These are phyloP conservation scores for Bellardia pandia DNA, from an alignment of 2,888 invertebrate species.

Conservation along the genomic window DNA sequence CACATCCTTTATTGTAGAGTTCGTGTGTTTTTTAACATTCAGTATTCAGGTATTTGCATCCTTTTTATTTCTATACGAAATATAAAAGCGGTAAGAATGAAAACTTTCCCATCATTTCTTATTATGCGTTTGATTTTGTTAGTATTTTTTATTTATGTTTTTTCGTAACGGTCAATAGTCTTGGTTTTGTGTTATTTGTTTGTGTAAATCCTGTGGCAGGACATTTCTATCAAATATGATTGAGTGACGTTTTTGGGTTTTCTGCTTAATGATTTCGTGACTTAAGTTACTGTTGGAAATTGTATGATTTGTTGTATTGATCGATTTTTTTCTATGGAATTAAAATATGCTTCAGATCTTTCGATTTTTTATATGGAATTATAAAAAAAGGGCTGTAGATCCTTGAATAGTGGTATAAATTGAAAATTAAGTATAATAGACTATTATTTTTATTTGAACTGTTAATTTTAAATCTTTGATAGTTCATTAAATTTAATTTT, in stretches of 20 bases:
- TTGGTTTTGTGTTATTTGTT: slow-evolving; percentile 1
- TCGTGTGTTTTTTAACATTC: neutral
- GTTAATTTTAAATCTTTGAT: too few relatives aligned
- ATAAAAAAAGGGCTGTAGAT: too few relatives aligned
- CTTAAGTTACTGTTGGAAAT: neutral
- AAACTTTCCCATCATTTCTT: slow-evolving; percentile 59
- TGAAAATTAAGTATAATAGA: too few relatives aligned
- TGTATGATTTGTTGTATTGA: neutral
- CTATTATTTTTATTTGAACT: too few relatives aligned
- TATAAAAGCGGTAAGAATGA: neutral
- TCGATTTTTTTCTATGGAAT: too few relatives aligned
- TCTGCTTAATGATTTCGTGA: slow-evolving; percentile 20
- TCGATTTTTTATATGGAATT: too few relatives aligned
- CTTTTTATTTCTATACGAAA: slow-evolving; percentile 18
- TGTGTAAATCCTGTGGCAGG: slow-evolving; percentile 28
- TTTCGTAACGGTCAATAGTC: slow-evolving; percentile 65
- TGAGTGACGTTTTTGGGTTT: slow-evolving; percentile 35
- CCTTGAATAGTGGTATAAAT: too few relatives aligned
- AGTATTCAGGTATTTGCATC: slow-evolving; percentile 56
- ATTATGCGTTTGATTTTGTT: slow-evolving; percentile 30
- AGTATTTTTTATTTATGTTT: neutral
- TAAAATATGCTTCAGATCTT: too few relatives aligned
- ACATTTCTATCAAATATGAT: slow-evolving; percentile 19
- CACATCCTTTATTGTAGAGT: slow-evolving; percentile 17
- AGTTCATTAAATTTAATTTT: too few relatives aligned